A percentile compares a stretch with the other conserved stretches of the same genome.
Evolutionary conservation across 1,140 invertebrate species (phyloP).

Genomic region (Drosophila malerkotliana): DNA sequence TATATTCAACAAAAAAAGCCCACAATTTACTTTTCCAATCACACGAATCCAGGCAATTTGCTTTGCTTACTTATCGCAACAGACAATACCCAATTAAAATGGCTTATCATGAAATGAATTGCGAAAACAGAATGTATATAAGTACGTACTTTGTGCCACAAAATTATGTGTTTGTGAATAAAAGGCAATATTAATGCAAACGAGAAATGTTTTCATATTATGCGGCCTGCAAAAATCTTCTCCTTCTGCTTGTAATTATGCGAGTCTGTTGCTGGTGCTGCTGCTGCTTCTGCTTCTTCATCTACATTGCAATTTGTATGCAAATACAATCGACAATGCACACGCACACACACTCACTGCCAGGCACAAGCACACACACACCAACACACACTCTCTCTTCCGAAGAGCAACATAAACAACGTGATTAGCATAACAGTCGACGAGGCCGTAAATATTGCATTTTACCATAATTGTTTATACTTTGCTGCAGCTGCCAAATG

Average conservation of each 20-base stretch:
- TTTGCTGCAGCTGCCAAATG: constrained; percentile 67
- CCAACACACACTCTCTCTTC: background rate
- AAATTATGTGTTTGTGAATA: constrained; percentile 2
- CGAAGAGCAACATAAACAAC: constrained; percentile 33
- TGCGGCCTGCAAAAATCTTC: constrained; percentile 41
- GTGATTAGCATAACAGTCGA: constrained; percentile 76
- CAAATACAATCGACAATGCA: constrained; percentile 75
- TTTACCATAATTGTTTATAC: constrained; percentile 80
- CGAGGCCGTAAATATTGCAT: constrained; percentile 78
- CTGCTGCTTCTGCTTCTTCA: constrained; percentile 63
- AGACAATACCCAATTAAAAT: constrained; percentile 34
- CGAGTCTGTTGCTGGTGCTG: constrained; percentile 46
- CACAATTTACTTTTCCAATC: constrained; percentile 48
- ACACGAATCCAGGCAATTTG: constrained; percentile 31
- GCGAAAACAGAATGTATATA: background rate
- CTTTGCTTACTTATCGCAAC: constrained; percentile 24
- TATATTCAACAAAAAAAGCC: constrained; percentile 3
- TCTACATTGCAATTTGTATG: constrained; percentile 80
- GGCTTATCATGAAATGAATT: constrained; percentile 7
- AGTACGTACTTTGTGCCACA: background rate
- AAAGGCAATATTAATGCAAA: constrained; percentile 21
- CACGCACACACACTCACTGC: constrained; percentile 20
- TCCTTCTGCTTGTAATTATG: constrained; percentile 67
- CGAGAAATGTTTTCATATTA: constrained; percentile 36
- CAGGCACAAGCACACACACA: constrained; percentile 27